Conservation (phyloP, 2,797 vertebrate species). For the Eulemur mongoz region DNA sequence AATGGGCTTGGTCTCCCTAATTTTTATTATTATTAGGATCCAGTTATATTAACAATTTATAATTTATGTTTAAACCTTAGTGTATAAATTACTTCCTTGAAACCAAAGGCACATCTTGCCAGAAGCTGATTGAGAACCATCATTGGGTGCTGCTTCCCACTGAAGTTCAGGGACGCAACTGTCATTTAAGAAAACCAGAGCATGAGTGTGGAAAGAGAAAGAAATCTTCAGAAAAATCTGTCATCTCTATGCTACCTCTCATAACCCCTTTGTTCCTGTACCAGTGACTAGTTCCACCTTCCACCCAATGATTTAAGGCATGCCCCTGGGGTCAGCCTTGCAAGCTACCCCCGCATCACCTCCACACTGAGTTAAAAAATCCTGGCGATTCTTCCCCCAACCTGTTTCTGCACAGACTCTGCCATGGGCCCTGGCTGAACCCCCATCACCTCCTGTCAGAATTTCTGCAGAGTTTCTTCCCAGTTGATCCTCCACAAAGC, state of each 20-base stretch:
- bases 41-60: neutral
- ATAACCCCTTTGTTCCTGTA: neutral
- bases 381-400: neutral
- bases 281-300: neutral
- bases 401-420: neutral
- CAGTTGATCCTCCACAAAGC: neutral
- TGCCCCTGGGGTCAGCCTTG: neutral
- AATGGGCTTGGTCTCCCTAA: neutral
- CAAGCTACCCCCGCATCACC: neutral
- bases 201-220: neutral
- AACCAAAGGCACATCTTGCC: slow-evolving; percentile 14
- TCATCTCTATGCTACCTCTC: neutral
- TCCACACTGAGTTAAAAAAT: neutral
- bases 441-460: neutral
- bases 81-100: slow-evolving; percentile 38
- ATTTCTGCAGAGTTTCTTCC: neutral
- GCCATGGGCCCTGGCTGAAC: neutral
- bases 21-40: slow-evolving; percentile 24
- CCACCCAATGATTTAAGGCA: neutral
- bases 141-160: neutral
- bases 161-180: neutral
- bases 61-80: slow-evolving; percentile 48
- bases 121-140: neutral
- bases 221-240: neutral
- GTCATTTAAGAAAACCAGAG: neutral